Percentiles rank a stretch among this genome's conserved stretches.
Evolutionary conservation across 2,888 invertebrate species (phyloP).

Genomic region (Heliconius ethilla): DNA sequence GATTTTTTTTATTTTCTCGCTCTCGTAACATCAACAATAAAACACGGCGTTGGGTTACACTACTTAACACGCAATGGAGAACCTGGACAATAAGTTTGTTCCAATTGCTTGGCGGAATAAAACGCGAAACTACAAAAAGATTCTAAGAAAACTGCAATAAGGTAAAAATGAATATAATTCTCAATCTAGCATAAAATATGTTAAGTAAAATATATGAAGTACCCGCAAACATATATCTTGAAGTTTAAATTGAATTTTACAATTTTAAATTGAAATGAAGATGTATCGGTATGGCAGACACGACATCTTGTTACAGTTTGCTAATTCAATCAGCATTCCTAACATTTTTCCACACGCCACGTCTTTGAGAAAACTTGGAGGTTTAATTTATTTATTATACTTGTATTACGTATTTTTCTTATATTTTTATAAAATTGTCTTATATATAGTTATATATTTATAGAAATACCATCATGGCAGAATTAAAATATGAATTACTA

Average conservation of each 20-base stretch:
- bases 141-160: neutral
- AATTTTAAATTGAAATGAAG: neutral
- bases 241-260: neutral
- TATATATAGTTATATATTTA: too few relatives aligned
- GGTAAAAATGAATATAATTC: neutral
- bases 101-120: neutral
- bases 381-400: neutral
- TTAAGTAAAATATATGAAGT: neutral
- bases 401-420: neutral
- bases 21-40: neutral
- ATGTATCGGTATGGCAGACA: neutral
- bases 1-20: too few relatives aligned
- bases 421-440: neutral
- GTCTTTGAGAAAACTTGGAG: neutral
- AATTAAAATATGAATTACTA: too few relatives aligned
- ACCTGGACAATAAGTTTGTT: too few relatives aligned
- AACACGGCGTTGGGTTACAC: neutral
- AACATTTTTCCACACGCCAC: neutral
- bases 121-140: neutral
- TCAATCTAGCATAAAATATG: neutral
- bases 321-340: constrained; percentile 9
- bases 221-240: neutral
- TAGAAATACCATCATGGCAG: too few relatives aligned
- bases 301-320: constrained; percentile 1
- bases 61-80: neutral